These are phyloP conservation scores for Pterostichus niger DNA, from an alignment of 2,888 invertebrate species.

Conservation along the genomic window DNA sequence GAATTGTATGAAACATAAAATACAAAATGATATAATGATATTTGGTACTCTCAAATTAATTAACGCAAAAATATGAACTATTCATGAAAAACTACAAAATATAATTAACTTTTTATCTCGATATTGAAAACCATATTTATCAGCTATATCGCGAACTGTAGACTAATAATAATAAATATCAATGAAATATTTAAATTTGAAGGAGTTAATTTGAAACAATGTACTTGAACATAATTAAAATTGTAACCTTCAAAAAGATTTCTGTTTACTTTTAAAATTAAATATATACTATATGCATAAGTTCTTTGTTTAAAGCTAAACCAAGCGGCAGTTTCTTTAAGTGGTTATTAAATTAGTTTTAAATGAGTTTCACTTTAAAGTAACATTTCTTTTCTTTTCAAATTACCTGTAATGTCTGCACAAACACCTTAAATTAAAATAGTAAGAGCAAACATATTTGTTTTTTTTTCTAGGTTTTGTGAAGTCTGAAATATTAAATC, in stretches of 20 bases:
- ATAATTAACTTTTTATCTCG: conserved; percentile 13
- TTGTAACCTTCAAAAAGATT: conserved; percentile 19
- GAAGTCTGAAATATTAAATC: no score
- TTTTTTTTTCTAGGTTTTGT: not conserved
- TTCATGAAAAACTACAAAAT: conserved; percentile 4
- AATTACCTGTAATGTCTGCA: conserved; percentile 8
- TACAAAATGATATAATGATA: no score
- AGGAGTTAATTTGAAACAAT: not conserved
- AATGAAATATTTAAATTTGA: conserved; percentile 8
- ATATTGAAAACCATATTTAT: not conserved
- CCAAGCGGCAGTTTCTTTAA: not conserved
- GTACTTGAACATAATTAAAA: conserved; percentile 15
- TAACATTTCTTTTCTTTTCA: conserved; percentile 32
- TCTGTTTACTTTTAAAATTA: conserved; percentile 15
- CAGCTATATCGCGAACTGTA: not conserved
- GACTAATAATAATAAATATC: conserved; percentile 7
- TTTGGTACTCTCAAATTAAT: no score
- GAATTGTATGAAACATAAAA: not conserved
- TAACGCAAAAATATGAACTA: no score
- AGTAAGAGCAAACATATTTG: not conserved
- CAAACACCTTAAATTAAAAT: conserved; percentile 15
- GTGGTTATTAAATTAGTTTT: conserved; percentile 37
- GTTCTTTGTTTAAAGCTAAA: conserved; percentile 9
- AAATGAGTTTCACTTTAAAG: not conserved
- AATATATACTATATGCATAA: conserved; percentile 36